Evolutionary conservation across 2,797 vertebrate genomes (phyloP).

Genomic region (Microctenopoma stevenorrisi): DNA sequence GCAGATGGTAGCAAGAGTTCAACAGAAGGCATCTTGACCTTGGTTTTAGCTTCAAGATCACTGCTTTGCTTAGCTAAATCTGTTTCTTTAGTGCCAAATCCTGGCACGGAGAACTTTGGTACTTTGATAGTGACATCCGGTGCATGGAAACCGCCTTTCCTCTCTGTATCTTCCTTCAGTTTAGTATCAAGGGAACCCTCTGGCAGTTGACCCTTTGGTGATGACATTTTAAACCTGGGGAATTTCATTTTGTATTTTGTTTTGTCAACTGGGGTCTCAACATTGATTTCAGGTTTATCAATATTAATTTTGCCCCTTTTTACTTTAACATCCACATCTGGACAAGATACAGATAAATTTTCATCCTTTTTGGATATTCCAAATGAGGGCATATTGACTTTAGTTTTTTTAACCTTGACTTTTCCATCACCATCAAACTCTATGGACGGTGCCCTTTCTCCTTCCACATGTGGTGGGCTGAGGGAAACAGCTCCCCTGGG

Average conservation of each 20-base stretch:
- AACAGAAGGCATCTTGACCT: constrained; percentile 80
- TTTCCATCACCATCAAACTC: constrained; percentile 78
- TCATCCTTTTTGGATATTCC: constrained; percentile 79
- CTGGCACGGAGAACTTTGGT: constrained; percentile 81
- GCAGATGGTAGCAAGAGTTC: constrained; percentile 80
- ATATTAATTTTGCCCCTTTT: constrained; percentile 63
- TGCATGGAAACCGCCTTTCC: constrained; percentile 64
- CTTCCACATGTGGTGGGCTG: constrained; percentile 55
- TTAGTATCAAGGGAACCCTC: constrained; percentile 59
- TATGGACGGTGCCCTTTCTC: constrained; percentile 66
- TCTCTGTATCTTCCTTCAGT: constrained; percentile 46
- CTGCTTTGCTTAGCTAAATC: constrained; percentile 57
- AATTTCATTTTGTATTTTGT: constrained; percentile 76
- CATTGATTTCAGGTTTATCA: constrained; percentile 59
- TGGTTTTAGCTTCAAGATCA: constrained; percentile 65
- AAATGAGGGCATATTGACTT: constrained; percentile 83
- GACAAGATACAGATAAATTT: constrained; percentile 63
- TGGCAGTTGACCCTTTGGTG: constrained; percentile 67
- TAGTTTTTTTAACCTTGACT: constrained; percentile 82
- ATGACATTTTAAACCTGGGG: constrained; percentile 72
- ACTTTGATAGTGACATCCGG: constrained; percentile 78
- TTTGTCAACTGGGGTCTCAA: constrained; percentile 60
- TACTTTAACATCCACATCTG: constrained; percentile 69
- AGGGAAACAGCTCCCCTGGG: constrained; percentile 63
- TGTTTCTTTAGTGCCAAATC: constrained; percentile 73